Evolutionary conservation across 2,888 invertebrate species (phyloP).

Genomic region (Melangyna quadrimaculata): DNA sequence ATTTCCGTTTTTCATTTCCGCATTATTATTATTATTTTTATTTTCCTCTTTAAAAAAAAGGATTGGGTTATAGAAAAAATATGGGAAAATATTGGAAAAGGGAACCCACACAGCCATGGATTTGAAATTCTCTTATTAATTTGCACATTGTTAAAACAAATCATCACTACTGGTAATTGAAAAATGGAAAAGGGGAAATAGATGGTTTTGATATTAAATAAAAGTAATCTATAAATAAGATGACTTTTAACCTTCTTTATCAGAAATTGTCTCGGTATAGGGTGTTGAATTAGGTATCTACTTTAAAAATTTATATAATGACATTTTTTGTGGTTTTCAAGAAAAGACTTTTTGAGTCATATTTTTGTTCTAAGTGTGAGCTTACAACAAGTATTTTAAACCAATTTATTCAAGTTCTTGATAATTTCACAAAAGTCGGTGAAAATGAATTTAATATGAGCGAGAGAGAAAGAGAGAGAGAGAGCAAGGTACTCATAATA

Average conservation of each 20-base stretch:
- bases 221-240: neutral
- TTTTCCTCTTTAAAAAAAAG: too few species aligned
- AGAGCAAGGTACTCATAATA: too few species aligned
- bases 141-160: slow-evolving; percentile 12
- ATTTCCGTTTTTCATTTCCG: slow-evolving; percentile 25
- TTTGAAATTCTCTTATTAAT: neutral
- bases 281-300: neutral
- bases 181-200: neutral
- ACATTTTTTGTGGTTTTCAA: neutral
- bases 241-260: neutral
- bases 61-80: too few species aligned
- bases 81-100: neutral
- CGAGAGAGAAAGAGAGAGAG: too few species aligned
- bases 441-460: too few species aligned
- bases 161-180: neutral
- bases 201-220: neutral
- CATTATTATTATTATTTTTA: slow-evolving; percentile 18
- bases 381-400: too few species aligned
- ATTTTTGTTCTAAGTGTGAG: too few species aligned
- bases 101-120: neutral
- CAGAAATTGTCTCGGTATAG: neutral
- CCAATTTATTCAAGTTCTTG: too few species aligned
- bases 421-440: too few species aligned
- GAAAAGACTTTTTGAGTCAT: too few species aligned
- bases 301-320: neutral